These are phyloP conservation scores for Agrilus mali DNA, from an alignment of 2,888 invertebrate genomes.

Conservation along the genomic window DNA sequence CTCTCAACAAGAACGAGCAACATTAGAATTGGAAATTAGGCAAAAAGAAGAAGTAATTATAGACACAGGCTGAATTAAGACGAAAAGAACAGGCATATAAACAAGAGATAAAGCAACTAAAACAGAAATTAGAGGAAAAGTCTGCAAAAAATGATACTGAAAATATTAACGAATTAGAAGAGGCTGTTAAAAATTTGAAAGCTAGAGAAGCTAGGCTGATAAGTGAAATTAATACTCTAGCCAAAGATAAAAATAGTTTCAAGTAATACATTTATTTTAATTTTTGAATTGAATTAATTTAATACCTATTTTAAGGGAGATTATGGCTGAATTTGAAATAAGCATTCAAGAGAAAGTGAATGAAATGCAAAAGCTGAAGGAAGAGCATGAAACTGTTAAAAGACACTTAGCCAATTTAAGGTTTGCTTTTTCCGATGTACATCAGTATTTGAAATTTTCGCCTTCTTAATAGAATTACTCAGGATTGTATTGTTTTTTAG, in stretches of 20 bases:
- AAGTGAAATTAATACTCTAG: slow-evolving; percentile 3
- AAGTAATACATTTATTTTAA: slow-evolving; percentile 5
- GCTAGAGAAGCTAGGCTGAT: slow-evolving; percentile 1
- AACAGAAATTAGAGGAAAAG: slow-evolving; percentile 33
- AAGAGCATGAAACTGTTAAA: slow-evolving; percentile 44
- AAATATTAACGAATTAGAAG: slow-evolving; percentile 25
- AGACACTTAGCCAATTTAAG: slow-evolving; percentile 50
- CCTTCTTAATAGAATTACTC: no score
- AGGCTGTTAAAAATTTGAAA: slow-evolving; percentile 19
- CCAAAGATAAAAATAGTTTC: slow-evolving; percentile 7
- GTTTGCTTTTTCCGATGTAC: slow-evolving; percentile 51
- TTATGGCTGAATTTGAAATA: slow-evolving; percentile 46
- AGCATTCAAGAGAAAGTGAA: slow-evolving; percentile 40
- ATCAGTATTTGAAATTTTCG: no score
- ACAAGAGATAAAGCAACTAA: slow-evolving; percentile 25
- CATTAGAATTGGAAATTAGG: slow-evolving; percentile 25
- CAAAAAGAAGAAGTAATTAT: slow-evolving; percentile 29
- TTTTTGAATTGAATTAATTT: neutral
- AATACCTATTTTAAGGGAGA: slow-evolving; percentile 31
- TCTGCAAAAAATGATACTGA: slow-evolving; percentile 31
- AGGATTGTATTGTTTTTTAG: no score
- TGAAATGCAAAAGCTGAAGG: slow-evolving; percentile 40
- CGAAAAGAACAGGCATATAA: slow-evolving; percentile 22
- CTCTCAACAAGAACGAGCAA: slow-evolving; percentile 25
- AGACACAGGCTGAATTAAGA: slow-evolving; percentile 24